phyloP scores from a whole-genome alignment of 2,797 vertebrate species.

The Margarornis squamiger region DNA sequence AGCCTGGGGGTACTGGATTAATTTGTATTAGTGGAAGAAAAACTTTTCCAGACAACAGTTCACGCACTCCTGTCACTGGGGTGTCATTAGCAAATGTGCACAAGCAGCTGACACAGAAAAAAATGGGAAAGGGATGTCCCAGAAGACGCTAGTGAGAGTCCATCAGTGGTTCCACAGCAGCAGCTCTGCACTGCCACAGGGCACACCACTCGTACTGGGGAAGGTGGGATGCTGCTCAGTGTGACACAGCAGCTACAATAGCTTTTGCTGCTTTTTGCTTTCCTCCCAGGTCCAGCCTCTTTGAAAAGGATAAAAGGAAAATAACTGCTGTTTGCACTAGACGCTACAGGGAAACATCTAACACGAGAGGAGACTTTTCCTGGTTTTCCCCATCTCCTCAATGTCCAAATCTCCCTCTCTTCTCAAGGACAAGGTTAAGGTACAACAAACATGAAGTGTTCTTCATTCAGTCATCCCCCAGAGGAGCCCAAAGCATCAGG shows the following conservation, averaged over 20 bases:
- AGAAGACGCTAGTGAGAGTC: neutral
- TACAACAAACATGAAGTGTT: neutral
- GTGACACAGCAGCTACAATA: rapidly evolving
- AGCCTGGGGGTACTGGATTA: neutral
- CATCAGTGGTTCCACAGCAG: neutral
- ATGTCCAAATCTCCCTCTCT: neutral
- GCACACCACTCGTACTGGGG: too few relatives aligned
- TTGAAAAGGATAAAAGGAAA: neutral
- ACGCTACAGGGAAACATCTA: neutral
- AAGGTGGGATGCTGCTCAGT: neutral
- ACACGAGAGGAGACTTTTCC: neutral
- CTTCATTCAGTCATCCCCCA: neutral
- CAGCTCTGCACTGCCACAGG: rapidly evolving
- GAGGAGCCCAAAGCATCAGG: neutral
- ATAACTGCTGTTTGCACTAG: neutral
- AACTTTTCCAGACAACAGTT: neutral
- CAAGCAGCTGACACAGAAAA: neutral
- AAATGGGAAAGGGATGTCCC: neutral
- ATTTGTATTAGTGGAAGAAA: neutral
- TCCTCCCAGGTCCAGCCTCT: neutral
- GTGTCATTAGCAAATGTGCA: neutral
- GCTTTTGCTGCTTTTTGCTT: neutral
- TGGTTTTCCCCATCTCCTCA: neutral
- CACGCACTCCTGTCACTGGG: neutral
- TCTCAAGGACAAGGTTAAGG: neutral